Evolutionary conservation across 2,888 invertebrate genomes (phyloP), one percentile per base, ranked within the genome.

Genomic region (Lasioglossum leucozonium): DNA sequence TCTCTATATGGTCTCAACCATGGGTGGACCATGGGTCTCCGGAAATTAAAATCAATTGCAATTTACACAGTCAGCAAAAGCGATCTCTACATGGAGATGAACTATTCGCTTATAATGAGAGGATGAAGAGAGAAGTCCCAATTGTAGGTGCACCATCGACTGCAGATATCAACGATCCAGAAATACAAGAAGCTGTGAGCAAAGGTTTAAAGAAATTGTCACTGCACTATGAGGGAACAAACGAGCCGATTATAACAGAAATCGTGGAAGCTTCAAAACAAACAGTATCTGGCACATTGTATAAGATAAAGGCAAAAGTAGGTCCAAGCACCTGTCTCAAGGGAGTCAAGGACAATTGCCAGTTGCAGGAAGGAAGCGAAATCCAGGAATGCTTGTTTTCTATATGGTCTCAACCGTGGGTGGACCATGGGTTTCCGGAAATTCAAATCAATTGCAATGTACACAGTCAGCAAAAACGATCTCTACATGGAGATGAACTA

Each of bases 401-500:
- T 77, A 95, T 97, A 69, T 97, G 96, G 96, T 96, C 96, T 75
- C 95, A 95, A 90, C 96, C 96, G 4, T 97, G 97, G 97, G 86
- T 96, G 75, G 95, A 96, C 42, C 78, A 93, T 74, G 95, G 96
- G 76, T 72, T 37, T 8, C 88, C 91, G 8, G 44, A 85, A 26
- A 79, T 89, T 44, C 88, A 79, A 22, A 84, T 91, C 5, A 76
- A 88, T 16, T 93, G 93, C n/a, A 62, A 74, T n/a, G 11, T 42
- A 40, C 77, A 58, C 3, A 44, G 22, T 0, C 85, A 91, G 26
- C 77, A 40, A 6, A 93, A 89, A 47, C 90, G 93, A 4, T 86
- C 90, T 3, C 6, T n/a, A 6, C 55, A 55, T 10, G 55, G 13
- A 58, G 26, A 26, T 10, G 58, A 58, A 26, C 11, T 58, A 10